phyloP scores from a whole-genome alignment of 2,113 vertebrate genomes.

The Pampusana beccarii region DNA sequence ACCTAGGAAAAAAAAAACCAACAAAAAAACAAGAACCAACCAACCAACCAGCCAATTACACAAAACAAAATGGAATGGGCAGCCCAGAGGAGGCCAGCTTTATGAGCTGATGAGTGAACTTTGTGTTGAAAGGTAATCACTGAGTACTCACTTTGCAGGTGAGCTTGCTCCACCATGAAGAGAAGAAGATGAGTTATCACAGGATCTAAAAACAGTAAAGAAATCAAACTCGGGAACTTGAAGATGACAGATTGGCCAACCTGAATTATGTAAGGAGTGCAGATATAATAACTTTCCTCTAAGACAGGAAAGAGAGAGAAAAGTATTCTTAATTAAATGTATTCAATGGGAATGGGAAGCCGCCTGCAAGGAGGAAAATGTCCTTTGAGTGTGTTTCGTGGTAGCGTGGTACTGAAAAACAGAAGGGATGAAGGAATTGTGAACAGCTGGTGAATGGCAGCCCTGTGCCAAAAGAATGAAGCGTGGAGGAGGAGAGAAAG shows the following conservation, averaged over 20 bases:
- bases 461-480: slow-evolving; percentile 29
- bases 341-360: not conserved
- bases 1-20: not conserved
- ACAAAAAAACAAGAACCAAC: not conserved
- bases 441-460: slow-evolving; percentile 68
- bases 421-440: slow-evolving; percentile 47
- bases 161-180: not conserved
- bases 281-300: not conserved
- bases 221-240: slow-evolving; percentile 7
- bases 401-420: slow-evolving; percentile 29
- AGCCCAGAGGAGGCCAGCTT: not conserved
- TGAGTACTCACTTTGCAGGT: not conserved
- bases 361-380: slow-evolving; percentile 6
- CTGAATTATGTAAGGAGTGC: not conserved
- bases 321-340: not conserved
- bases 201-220: not conserved
- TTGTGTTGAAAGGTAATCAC: not conserved
- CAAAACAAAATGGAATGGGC: not conserved
- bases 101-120: not conserved
- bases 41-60: not conserved
- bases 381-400: not conserved
- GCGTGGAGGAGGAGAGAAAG: slow-evolving; percentile 3
- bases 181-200: not conserved
- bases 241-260: not conserved
- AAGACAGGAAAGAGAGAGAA: not conserved